Percentiles rank a stretch among this genome's conserved stretches.
phyloP scores from a whole-genome alignment of 2,113 vertebrate genomes.

The Bujurquina vittata region DNA sequence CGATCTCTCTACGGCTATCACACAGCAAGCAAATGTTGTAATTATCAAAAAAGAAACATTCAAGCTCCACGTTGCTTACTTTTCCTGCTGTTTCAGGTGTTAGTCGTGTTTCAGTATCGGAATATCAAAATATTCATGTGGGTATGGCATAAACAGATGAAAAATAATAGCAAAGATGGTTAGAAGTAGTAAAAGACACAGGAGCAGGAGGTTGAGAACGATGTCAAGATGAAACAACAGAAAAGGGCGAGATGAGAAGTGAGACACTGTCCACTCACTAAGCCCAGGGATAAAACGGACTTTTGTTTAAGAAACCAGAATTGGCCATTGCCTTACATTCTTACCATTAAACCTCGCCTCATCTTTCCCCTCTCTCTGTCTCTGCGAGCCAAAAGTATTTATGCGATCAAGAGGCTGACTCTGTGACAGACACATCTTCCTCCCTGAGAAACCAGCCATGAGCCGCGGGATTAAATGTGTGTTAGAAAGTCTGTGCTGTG shows the following conservation, averaged over 20 bases:
- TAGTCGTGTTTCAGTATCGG: neutral
- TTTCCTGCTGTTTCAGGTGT: neutral
- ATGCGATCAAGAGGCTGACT: conserved; percentile 69
- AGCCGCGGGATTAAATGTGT: conserved; percentile 68
- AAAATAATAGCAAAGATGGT: neutral
- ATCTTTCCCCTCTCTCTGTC: neutral
- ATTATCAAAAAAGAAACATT: neutral
- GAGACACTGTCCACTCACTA: conserved; percentile 7
- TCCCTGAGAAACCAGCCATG: conserved; percentile 60
- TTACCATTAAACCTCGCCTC: neutral
- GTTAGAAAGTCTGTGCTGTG: conserved; percentile 53
- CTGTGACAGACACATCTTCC: conserved; percentile 61
- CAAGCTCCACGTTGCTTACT: too few relatives aligned
- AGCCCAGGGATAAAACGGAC: conserved; percentile 4
- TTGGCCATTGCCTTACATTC: neutral
- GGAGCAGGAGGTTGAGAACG: neutral
- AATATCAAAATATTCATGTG: neutral
- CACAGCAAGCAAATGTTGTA: neutral
- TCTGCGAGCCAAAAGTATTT: conserved; percentile 53
- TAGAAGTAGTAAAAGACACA: neutral
- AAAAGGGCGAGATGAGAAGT: neutral
- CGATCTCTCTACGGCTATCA: neutral
- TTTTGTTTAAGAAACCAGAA: neutral
- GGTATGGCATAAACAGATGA: neutral
- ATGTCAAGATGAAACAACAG: neutral